A percentile compares a stretch with the other conserved stretches of the same genome.
phyloP scores from a whole-genome alignment of 1,140 invertebrate species.

The Diachasmimorpha longicaudata region DNA sequence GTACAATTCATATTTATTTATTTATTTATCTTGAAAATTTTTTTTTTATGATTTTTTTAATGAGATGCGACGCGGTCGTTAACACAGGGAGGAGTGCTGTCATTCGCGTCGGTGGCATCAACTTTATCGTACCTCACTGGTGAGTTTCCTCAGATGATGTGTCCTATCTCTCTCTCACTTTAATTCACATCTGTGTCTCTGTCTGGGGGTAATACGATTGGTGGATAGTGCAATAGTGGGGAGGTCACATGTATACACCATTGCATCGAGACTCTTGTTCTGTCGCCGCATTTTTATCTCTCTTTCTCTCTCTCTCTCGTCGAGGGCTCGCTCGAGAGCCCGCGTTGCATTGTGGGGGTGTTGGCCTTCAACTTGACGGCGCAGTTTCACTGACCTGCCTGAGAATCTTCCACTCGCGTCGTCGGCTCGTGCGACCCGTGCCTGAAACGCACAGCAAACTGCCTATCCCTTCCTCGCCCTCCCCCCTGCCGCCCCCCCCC shows the following conservation, averaged over 20 bases:
- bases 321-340: conserved; percentile 17
- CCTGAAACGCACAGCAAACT: conserved; percentile 5
- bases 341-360: conserved; percentile 64
- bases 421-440: conserved; percentile 39
- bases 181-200: neutral
- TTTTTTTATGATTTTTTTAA: too few species aligned
- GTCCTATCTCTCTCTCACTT: neutral
- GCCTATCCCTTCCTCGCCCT: conserved; percentile 25
- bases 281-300: neutral
- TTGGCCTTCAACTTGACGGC: conserved; percentile 66
- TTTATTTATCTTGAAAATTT: neutral
- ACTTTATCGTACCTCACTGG: conserved; percentile 47
- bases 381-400: conserved; percentile 66
- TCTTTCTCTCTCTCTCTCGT: neutral
- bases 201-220: conserved; percentile 3
- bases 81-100: conserved; percentile 25
- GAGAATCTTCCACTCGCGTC: conserved; percentile 56
- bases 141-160: conserved; percentile 48
- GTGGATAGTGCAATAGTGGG: neutral
- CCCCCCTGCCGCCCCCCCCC: too few species aligned
- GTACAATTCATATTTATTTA: too few species aligned
- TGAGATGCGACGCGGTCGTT: conserved; percentile 14
- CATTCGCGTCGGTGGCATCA: conserved; percentile 32
- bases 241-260: neutral
- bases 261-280: neutral